Evolutionary conservation across 2,888 invertebrate species (phyloP).

Genomic region (Cistogaster globosa): DNA sequence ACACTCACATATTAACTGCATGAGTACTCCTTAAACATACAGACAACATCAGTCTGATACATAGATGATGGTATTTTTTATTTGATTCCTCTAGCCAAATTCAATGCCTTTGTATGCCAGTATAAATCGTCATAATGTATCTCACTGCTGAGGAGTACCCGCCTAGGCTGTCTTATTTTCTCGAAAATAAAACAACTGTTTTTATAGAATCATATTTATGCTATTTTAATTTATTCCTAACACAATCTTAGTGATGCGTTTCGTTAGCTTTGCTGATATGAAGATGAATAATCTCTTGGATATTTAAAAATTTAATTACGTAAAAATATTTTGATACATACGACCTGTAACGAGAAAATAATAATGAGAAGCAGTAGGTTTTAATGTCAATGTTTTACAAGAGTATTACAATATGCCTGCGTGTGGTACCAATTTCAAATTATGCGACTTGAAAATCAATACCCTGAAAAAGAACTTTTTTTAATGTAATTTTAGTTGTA

Average conservation of each 20-base stretch:
- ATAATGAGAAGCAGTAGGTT: not conserved
- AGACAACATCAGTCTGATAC: conserved; percentile 33
- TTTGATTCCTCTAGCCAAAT: conserved; percentile 24
- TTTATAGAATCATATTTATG: not conserved
- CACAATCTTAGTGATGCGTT: conserved; percentile 29
- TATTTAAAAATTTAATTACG: conserved; percentile 83
- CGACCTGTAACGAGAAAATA: conserved; percentile 50
- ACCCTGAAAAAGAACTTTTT: no score
- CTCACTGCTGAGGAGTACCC: not conserved
- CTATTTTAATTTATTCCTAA: no score
- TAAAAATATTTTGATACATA: conserved; percentile 77
- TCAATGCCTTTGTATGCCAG: conserved; percentile 31
- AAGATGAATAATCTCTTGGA: conserved; percentile 82
- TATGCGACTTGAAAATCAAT: no score
- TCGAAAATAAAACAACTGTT: conserved; percentile 16
- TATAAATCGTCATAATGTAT: conserved; percentile 24
- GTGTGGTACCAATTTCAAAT: no score
- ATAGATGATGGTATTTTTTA: conserved; percentile 54
- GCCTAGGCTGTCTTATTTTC: conserved; percentile 28
- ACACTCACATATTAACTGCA: conserved; percentile 21
- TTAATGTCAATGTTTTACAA: no score
- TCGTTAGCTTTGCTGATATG: conserved; percentile 16
- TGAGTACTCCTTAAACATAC: conserved; percentile 30
- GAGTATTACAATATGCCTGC: no score
- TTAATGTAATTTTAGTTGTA: no score